phyloP scores from a whole-genome alignment of 2,797 vertebrate species.

The Sebastes oblongus region DNA sequence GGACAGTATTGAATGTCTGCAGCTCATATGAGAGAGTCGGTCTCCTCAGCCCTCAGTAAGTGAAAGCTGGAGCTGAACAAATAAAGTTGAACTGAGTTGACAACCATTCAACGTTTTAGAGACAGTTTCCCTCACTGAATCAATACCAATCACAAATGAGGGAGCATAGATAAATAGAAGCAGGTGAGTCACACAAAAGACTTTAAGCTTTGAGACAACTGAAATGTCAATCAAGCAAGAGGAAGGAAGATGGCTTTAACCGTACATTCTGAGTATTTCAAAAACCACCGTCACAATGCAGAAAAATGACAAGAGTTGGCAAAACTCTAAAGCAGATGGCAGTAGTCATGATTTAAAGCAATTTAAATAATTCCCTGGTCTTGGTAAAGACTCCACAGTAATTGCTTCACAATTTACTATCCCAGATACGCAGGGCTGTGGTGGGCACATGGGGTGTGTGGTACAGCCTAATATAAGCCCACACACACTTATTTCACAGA shows the following conservation, averaged over 20 bases:
- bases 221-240: background rate
- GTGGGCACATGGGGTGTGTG: constrained; percentile 34
- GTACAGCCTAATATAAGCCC: constrained; percentile 35
- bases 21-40: background rate
- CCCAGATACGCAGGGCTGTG: constrained; percentile 43
- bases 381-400: constrained; percentile 20
- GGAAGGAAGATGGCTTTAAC: background rate
- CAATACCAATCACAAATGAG: background rate
- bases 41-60: background rate
- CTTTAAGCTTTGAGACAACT: background rate
- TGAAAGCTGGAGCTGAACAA: constrained; percentile 9
- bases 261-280: background rate
- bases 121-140: background rate
- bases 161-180: constrained; percentile 11
- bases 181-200: background rate
- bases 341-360: constrained; percentile 17
- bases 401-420: constrained; percentile 47
- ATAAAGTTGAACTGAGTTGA: constrained; percentile 17
- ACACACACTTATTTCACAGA: constrained; percentile 31
- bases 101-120: background rate
- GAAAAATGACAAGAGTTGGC: background rate
- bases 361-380: constrained; percentile 17
- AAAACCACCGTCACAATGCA: background rate
- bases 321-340: background rate
- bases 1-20: background rate